Evolutionary conservation across 2,888 invertebrate genomes (phyloP).

Genomic region (Steinernema carpocapsae): DNA sequence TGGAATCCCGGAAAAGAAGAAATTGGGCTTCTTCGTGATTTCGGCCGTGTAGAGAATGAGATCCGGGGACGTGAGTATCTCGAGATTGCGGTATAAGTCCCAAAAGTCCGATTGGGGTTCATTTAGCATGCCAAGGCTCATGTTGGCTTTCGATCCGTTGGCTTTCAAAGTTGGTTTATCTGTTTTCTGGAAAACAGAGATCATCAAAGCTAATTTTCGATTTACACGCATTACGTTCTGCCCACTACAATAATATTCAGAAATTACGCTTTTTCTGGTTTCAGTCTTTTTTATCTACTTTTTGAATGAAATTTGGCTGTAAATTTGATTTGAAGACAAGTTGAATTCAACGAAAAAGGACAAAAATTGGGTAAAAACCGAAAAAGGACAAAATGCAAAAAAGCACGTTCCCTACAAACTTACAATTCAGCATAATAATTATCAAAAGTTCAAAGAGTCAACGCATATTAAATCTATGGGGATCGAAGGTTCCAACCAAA

Average conservation of each 20-base stretch:
- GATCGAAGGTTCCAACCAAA: no score
- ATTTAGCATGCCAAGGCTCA: slow-evolving; percentile 31
- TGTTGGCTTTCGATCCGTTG: not conserved
- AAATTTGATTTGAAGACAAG: not conserved
- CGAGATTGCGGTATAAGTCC: slow-evolving; percentile 26
- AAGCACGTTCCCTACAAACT: not conserved
- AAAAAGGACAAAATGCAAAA: not conserved
- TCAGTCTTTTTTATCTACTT: no score
- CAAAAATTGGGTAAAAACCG: not conserved
- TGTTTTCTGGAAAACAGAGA: not conserved
- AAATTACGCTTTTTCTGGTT: no score
- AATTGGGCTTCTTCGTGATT: not conserved
- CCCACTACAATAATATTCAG: no score
- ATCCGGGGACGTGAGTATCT: not conserved
- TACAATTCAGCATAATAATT: no score
- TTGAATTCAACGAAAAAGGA: not conserved
- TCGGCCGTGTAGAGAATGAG: slow-evolving; percentile 1
- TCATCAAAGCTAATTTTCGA: no score
- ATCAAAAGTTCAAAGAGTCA: no score
- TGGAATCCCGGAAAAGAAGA: not conserved
- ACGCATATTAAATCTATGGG: no score
- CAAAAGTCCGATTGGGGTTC: slow-evolving; percentile 28
- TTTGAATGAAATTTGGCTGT: not conserved
- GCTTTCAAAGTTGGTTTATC: not conserved
- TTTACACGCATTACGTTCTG: no score